Evolutionary conservation across 2,113 vertebrate genomes (phyloP), one percentile per base, ranked within the genome.

Genomic region (Callorhinus ursinus): DNA sequence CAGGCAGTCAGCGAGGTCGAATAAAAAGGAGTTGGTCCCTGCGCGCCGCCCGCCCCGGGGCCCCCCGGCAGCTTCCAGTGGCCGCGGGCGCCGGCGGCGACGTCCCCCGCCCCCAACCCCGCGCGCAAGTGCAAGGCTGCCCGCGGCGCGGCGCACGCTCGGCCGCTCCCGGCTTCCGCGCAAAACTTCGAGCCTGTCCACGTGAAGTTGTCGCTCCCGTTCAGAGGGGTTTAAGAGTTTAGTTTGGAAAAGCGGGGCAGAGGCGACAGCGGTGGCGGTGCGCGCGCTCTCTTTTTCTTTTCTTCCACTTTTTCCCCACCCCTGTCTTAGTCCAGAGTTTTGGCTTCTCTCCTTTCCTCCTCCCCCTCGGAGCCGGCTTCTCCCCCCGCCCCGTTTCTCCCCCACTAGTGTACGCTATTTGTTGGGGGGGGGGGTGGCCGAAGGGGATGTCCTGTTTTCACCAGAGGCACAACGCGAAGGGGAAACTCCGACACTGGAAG

Each of bases 371-470:
- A 69, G 90, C 93, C 46, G n/a, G 93, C 71, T 81, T 76, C 95
- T 83, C 79, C 95, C 92, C 95, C 71, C 93, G 85, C 96, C 96
- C 92, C 51, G 83, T 53, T 57, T 80, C 91, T 88, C 95, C 96
- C 85, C 96, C 15, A 84, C 94, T 95, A 39, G 96, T 76, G 91
- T 59, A 36, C 69, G 96, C 89, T 87, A 26, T 93, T 97, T 96
- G 91, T 88, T 86, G 77, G 67, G 59, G 46, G 36, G 46, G 36
- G 36, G 51, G 96, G 93, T 95, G 94, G 94, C 93, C 97, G 92
- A 96, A 97, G 96, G 98, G 98, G 96, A 98, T 98, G 98, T 97
- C 96, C 96, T 98, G 97, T 96, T 95, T 96, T 53, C 97, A 96
- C 86, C 98, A 97, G 97, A 96, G 93, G 93, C 93, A 67, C 96